Percentiles rank a stretch among this genome's conserved stretches.
Conservation (phyloP, 2,888 invertebrate genomes). For the Allolobophora icterica region DNA sequence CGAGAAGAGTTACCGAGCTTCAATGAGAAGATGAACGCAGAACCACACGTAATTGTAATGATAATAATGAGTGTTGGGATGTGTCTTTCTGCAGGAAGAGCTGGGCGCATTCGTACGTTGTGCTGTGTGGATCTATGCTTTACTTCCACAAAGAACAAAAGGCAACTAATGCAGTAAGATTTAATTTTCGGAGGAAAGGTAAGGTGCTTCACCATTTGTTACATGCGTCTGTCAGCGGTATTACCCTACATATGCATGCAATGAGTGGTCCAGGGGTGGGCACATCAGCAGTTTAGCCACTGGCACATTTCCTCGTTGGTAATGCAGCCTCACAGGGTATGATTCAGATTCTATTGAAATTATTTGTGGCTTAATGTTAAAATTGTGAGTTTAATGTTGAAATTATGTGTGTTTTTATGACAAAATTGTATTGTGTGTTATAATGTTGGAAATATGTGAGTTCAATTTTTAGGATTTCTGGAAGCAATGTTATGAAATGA, state of each 20-base stretch:
- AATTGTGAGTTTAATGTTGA: neutral
- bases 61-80: too few species aligned
- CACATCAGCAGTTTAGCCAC: neutral
- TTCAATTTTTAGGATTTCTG: neutral
- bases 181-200: neutral
- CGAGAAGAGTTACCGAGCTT: too few species aligned
- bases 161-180: neutral
- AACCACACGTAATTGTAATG: too few species aligned
- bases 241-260: too few species aligned
- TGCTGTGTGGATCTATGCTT: constrained; percentile 31
- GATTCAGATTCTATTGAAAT: neutral
- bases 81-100: constrained; percentile 21
- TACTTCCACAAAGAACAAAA: constrained; percentile 37
- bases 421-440: too few species aligned
- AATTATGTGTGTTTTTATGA: too few species aligned
- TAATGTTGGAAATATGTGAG: too few species aligned
- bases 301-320: neutral
- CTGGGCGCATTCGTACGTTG: constrained; percentile 31
- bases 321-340: neutral
- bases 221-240: neutral
- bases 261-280: neutral
- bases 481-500: neutral
- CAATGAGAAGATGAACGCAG: too few species aligned
- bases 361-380: neutral
- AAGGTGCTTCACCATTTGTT: neutral